Percentiles rank a stretch among this genome's conserved stretches.
Conservation (phyloP, 35 echinoderm and acorn worm species). For the Heliocidaris tuberculata region DNA sequence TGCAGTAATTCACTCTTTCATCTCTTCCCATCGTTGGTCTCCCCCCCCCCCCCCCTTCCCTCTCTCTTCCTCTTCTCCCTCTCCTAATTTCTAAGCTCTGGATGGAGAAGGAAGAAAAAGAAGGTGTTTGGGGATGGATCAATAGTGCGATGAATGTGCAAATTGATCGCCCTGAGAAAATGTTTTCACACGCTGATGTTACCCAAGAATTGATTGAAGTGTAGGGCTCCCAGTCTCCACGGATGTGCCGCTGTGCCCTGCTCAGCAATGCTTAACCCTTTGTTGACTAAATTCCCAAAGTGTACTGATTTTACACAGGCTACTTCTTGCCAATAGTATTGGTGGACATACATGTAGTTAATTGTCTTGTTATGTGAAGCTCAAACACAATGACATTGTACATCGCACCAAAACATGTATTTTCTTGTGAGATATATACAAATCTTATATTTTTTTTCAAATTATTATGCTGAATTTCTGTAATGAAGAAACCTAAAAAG, state of each 20-base stretch:
- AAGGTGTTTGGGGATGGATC: conserved; percentile 15
- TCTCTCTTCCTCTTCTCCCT: background rate
- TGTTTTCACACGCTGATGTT: conserved; percentile 16
- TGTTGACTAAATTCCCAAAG: background rate
- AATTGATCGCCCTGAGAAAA: conserved; percentile 16
- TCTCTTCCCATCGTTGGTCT: background rate
- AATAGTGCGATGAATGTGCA: background rate
- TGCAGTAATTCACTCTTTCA: background rate
- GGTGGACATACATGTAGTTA: background rate
- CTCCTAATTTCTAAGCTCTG: background rate
- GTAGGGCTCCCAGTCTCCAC: background rate
- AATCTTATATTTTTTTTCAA: too few relatives aligned
- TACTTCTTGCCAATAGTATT: background rate
- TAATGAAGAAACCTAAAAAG: background rate
- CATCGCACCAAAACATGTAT: background rate
- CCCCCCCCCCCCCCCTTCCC: background rate
- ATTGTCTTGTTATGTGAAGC: background rate
- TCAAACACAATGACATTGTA: background rate
- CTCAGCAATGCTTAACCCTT: background rate
- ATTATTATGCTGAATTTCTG: background rate
- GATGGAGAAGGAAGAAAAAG: background rate
- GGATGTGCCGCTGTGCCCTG: background rate
- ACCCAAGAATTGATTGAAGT: conserved; percentile 11
- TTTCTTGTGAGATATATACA: background rate
- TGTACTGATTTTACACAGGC: background rate